Base-by-base conservation (phyloP, 2,113 vertebrate genomes). In the Gopherus evgoodei region DNA sequence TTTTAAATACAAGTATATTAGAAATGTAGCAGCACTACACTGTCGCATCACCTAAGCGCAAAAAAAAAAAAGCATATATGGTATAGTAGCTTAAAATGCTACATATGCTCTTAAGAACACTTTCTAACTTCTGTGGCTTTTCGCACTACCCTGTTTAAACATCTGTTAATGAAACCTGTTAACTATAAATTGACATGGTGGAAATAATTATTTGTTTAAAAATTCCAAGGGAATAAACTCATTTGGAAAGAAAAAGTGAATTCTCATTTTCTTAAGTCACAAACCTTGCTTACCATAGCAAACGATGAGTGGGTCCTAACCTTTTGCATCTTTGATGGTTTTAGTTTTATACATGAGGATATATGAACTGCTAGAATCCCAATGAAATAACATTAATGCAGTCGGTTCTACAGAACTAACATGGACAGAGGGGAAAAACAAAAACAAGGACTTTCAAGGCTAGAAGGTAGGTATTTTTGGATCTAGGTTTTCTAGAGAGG, bases 401-500 rank as follows among this genome's bases (percentile, higher is more conserved):
- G 93, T 72, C 89, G 95, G 81, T 96, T 94, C 89, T 97, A 93
- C 2, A 90, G 79, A 97, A 94, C 88, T 96, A 13, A 5, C 47
- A 76, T 95, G 86, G 90, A 93, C 86, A 94, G 87, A 92, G 62
- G 27, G 50, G 85, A 57, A 69, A 90, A 88, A 94, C 97, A 87
- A 96, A 96, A 92, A 79, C 49, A 53, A 96, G 95, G 93, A 96
- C 25, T 97, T 91, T 83, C 89, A 96, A 97, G 94, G 93, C 93
- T 95, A 97, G 91, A 93, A 96, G 87, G 72, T 5, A 94, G 79
- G 82, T 87, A 42, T 91, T 96, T 90, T 89, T 52, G 44, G n/a
- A 79, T 79, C 84, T 86, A 87, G 72, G 75, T 94, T 96, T 95
- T 96, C 91, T 94, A 91, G 84, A 97, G 97, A 98, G 97, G 97